phyloP scores from a whole-genome alignment of 2,113 vertebrate species.

The Morone chrysops region DNA sequence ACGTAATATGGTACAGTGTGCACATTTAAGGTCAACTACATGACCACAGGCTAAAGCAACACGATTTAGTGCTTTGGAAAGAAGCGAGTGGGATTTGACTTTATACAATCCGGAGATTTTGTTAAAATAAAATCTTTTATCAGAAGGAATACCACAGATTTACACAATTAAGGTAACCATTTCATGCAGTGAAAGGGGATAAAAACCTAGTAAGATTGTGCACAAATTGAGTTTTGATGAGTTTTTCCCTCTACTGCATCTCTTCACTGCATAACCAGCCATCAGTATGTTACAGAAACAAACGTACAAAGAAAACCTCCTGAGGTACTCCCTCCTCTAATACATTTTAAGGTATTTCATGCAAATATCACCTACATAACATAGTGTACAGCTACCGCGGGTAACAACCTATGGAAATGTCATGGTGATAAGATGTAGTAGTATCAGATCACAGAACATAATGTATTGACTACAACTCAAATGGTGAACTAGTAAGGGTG shows the following conservation, averaged over 20 bases:
- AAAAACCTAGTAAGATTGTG: not conserved
- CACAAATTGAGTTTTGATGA: not conserved
- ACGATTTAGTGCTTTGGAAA: not conserved
- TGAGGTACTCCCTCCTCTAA: slow-evolving; percentile 11
- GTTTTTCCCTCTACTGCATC: not conserved
- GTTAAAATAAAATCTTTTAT: slow-evolving; percentile 2
- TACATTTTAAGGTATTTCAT: not conserved
- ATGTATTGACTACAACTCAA: not conserved
- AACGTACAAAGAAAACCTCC: not conserved
- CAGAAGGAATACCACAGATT: not conserved
- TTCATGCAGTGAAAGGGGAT: not conserved
- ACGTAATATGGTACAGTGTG: slow-evolving; percentile 45
- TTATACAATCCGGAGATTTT: not conserved
- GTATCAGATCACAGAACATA: too few relatives aligned
- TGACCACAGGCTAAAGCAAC: slow-evolving; percentile 9
- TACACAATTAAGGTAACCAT: not conserved
- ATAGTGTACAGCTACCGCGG: not conserved
- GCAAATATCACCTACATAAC: slow-evolving; percentile 10
- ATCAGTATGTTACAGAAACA: not conserved
- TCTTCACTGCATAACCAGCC: not conserved
- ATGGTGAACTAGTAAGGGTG: not conserved
- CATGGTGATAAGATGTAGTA: not conserved
- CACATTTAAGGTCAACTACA: slow-evolving; percentile 32
- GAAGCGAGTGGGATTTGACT: not conserved
- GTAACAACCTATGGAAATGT: not conserved